Percentiles rank a stretch among this genome's conserved stretches.
Conservation (phyloP, 2,888 invertebrate genomes). For the Plebejus argus region DNA sequence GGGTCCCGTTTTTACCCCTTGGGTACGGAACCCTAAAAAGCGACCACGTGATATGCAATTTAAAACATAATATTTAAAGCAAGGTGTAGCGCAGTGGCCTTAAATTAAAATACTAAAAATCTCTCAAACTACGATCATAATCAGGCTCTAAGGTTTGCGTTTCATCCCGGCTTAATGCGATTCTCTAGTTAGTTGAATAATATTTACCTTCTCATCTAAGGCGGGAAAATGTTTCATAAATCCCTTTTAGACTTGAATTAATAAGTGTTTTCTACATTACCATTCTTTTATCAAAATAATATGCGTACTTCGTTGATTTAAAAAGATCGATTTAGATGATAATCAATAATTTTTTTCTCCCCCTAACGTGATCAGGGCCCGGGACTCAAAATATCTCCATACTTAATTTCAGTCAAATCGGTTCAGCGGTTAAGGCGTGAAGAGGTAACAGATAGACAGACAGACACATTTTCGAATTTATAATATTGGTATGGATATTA, state of each 20-base stretch:
- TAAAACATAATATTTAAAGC: too few relatives aligned
- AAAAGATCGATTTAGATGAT: not conserved
- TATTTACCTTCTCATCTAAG: not conserved
- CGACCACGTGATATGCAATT: too few relatives aligned
- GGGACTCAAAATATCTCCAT: too few relatives aligned
- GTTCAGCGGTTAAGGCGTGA: too few relatives aligned
- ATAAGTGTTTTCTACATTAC: not conserved
- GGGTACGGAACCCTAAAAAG: too few relatives aligned
- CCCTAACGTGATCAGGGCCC: too few relatives aligned
- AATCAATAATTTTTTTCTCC: not conserved
- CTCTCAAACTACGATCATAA: not conserved
- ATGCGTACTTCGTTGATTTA: not conserved
- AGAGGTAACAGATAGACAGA: too few relatives aligned
- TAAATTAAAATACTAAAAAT: not conserved
- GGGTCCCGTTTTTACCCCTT: too few relatives aligned
- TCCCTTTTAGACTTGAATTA: not conserved
- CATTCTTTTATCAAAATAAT: not conserved
- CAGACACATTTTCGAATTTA: too few relatives aligned
- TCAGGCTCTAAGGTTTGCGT: not conserved
- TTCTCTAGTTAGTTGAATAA: conserved; percentile 6
- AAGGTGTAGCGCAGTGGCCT: too few relatives aligned
- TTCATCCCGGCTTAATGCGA: not conserved
- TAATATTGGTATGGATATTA: too few relatives aligned
- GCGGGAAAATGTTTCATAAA: not conserved
- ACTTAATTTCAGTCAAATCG: too few relatives aligned